Conservation (phyloP, 2,797 vertebrate species). For the Gymnothorax reevesii region DNA sequence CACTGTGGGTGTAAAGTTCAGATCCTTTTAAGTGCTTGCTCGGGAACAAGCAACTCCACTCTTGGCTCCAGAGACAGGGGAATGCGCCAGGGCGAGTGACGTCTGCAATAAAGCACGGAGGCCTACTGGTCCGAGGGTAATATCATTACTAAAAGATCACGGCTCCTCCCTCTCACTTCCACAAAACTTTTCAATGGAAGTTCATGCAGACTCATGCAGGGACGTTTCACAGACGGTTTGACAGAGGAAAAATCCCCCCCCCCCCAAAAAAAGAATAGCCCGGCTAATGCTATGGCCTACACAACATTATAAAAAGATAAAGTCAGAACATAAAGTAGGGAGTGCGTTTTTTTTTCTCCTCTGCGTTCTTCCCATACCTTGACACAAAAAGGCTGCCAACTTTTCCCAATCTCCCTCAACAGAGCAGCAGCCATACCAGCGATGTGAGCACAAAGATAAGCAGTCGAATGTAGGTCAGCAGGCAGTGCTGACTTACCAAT, state of each 20-base stretch:
- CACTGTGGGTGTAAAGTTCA: slow-evolving; percentile 41
- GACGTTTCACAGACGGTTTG: slow-evolving; percentile 56
- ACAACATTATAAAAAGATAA: slow-evolving; percentile 41
- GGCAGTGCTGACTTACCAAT: slow-evolving; percentile 76
- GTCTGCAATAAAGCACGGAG: neutral
- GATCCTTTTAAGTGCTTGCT: neutral
- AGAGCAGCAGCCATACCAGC: slow-evolving; percentile 62
- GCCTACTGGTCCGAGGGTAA: slow-evolving; percentile 52
- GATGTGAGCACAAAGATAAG: slow-evolving; percentile 70
- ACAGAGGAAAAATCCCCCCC: slow-evolving; percentile 46
- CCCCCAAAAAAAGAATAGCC: slow-evolving; percentile 41
- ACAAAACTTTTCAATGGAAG: slow-evolving; percentile 57
- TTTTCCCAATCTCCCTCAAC: slow-evolving; percentile 36
- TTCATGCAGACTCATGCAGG: slow-evolving; percentile 58
- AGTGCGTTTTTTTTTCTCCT: slow-evolving; percentile 22
- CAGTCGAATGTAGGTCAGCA: slow-evolving; percentile 77
- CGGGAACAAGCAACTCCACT: neutral
- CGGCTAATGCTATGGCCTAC: neutral
- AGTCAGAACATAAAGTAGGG: slow-evolving; percentile 46
- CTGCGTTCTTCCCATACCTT: slow-evolving; percentile 50
- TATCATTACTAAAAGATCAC: slow-evolving; percentile 62
- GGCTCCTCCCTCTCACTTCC: slow-evolving; percentile 63
- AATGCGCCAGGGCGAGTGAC: neutral
- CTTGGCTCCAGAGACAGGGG: neutral
- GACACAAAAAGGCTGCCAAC: slow-evolving; percentile 43